A percentile compares a stretch with the other conserved stretches of the same genome.
phyloP scores from a whole-genome alignment of 2,888 invertebrate genomes.

The Desoria tigrina region DNA sequence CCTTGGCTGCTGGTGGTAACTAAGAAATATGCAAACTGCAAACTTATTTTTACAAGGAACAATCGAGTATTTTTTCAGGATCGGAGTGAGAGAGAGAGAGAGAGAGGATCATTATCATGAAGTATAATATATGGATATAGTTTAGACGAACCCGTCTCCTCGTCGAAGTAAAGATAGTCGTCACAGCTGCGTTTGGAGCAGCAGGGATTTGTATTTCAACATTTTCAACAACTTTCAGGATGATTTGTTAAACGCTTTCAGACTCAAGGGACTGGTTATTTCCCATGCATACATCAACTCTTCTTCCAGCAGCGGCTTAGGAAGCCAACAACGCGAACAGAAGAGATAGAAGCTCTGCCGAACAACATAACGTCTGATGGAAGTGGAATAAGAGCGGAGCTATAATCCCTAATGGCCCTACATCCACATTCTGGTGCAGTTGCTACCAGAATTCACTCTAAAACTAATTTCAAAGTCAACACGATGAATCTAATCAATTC shows the following conservation, averaged over 20 bases:
- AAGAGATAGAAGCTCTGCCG: no score
- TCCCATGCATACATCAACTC: conserved; percentile 6
- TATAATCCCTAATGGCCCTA: no score
- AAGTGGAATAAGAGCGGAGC: no score
- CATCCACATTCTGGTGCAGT: no score
- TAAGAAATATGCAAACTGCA: conserved; percentile 9
- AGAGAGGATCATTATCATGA: neutral
- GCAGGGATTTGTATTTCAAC: conserved; percentile 24
- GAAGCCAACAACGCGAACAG: no score
- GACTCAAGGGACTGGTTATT: conserved; percentile 15
- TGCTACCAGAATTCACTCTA: neutral
- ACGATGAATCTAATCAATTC: conserved; percentile 16
- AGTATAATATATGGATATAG: neutral
- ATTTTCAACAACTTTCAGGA: conserved; percentile 22
- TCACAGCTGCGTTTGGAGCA: conserved; percentile 10
- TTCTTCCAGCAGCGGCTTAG: no score
- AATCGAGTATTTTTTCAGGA: conserved; percentile 14
- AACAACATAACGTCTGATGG: no score
- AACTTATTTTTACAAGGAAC: conserved; percentile 23
- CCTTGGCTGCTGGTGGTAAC: neutral
- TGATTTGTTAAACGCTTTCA: conserved; percentile 24
- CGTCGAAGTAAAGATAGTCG: neutral
- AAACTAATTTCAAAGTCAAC: conserved; percentile 10
- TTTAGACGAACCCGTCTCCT: neutral
- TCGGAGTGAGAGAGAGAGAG: neutral